Percentiles rank a stretch among this genome's conserved stretches.
These are phyloP conservation scores for Diaphora mendica DNA, from an alignment of 2,888 invertebrate species.

Conservation along the genomic window DNA sequence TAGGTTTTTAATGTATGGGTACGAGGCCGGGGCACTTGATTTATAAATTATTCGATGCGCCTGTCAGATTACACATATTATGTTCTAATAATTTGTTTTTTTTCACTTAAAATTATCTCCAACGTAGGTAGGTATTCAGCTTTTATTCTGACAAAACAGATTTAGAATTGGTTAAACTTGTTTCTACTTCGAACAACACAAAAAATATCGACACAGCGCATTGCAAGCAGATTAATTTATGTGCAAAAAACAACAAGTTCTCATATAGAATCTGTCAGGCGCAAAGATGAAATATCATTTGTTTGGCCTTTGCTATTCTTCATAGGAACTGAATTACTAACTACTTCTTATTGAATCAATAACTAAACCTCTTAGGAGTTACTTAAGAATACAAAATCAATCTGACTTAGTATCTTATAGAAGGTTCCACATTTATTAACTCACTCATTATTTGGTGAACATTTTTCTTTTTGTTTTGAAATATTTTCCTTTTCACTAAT, in stretches of 20 bases:
- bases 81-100: not conserved
- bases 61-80: not conserved
- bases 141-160: too few species aligned
- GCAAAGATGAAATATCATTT: not conserved
- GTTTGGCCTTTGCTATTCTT: too few species aligned
- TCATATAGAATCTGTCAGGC: not conserved
- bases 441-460: not conserved
- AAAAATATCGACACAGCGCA: not conserved
- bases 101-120: not conserved
- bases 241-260: not conserved
- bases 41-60: not conserved
- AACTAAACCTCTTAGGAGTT: not conserved
- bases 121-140: too few species aligned
- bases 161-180: not conserved
- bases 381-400: not conserved
- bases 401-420: not conserved
- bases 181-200: not conserved
- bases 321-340: too few species aligned
- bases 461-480: too few species aligned
- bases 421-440: not conserved
- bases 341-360: not conserved
- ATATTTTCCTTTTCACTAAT: too few species aligned
- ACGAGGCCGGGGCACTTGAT: too few species aligned
- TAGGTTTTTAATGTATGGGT: too few species aligned
- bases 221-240: not conserved